Evolutionary conservation across 2,888 invertebrate genomes (phyloP).

Genomic region (Ophion ellenae): DNA sequence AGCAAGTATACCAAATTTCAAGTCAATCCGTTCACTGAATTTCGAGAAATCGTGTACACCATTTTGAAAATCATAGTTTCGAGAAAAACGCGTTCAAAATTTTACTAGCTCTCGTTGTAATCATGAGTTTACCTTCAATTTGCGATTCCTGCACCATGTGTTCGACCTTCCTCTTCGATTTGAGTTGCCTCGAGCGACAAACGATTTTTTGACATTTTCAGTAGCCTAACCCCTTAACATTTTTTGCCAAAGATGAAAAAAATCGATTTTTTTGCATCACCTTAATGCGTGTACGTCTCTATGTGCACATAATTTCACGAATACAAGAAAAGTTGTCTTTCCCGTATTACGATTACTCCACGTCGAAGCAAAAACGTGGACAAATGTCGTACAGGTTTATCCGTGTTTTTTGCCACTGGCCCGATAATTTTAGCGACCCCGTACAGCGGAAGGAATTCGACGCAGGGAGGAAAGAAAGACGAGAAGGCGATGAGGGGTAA

Average conservation of each 20-base stretch:
- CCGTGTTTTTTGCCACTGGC: not conserved
- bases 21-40: too few species aligned
- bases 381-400: not conserved
- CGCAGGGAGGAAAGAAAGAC: constrained; percentile 6
- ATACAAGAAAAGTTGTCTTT: not conserved
- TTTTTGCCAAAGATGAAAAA: not conserved
- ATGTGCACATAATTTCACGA: not conserved
- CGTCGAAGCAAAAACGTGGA: not conserved
- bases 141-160: too few species aligned
- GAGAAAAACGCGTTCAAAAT: too few species aligned
- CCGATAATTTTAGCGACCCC: constrained; percentile 12
- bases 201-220: too few species aligned
- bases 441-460: constrained; percentile 20
- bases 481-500: not conserved
- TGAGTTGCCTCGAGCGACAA: too few species aligned
- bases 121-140: too few species aligned
- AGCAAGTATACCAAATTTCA: too few species aligned
- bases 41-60: too few species aligned
- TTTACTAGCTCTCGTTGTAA: too few species aligned
- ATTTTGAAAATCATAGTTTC: too few species aligned
- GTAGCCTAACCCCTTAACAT: too few species aligned
- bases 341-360: not conserved
- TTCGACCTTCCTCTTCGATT: too few species aligned
- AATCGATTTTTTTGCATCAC: not conserved
- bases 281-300: not conserved